Evolutionary conservation across 30 jellyfish, hydroid and myxozoan genomes (phyloP), one percentile per base, ranked within the genome.

Genomic region (Pelagia noctiluca): DNA sequence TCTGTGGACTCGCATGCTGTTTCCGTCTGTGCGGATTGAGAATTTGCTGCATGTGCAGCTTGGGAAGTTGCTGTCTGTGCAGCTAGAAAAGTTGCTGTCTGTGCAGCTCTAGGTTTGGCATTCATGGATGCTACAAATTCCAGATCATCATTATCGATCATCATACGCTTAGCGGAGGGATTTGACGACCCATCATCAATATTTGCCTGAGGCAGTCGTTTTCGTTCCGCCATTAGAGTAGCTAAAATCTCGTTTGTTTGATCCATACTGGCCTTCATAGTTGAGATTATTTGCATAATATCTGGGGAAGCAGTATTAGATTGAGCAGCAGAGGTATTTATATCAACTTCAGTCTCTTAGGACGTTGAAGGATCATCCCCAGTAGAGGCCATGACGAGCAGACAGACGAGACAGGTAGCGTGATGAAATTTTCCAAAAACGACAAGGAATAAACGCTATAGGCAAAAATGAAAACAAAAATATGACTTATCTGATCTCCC

Each of bases 131-230:
- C 65, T 69, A 69, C 65, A 35, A 38, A 32, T 30, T 69, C 30
- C 19, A 28, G 36, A 31, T 69, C 82, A 69, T 69, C 21, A n/a
- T n/a, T n/a, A 31, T n/a, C 64, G 5, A 66, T n/a, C 36, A n/a
- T 47, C 2, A 69, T 34, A 69, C 82, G 82, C 31, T 37, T 38
- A 33, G 42, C 36, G 65, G 82, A 35, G 82, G 82, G 65, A 31
- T 69, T n/a, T n/a, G n/a, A 36, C n/a, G 36, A 11, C n/a, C 60
- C 82, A n/a, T n/a, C n/a, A n/a, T 69, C 82, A 69, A 65, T n/a
- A 28, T 21, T 53, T 53, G 53, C 30, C 12, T 50, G 10, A 22
- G 52, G 57, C 8, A 26, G 53, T 19, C 60, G 82, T 31, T 32
- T 69, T 47, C 82, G 54, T 35, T 69, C 82, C 65, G 64, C 65